Percentiles rank a stretch among this genome's conserved stretches.
phyloP scores from a whole-genome alignment of 2,888 invertebrate genomes.

The Resseliella maxima region DNA sequence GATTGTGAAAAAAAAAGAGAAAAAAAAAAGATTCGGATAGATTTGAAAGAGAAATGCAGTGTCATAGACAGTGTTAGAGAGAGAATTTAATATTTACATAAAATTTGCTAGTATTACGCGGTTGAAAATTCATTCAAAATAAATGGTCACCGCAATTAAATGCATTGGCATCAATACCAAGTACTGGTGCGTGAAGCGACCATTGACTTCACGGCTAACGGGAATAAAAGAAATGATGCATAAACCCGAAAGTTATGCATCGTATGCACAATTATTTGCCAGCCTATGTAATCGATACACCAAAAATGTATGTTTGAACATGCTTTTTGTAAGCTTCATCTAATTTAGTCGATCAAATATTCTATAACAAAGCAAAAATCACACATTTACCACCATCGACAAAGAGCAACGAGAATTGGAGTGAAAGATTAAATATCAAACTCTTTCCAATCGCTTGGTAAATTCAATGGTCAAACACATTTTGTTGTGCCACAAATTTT shows the following conservation, averaged over 20 bases:
- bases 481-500: slow-evolving; percentile 28
- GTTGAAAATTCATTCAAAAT: slow-evolving; percentile 27
- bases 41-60: no score
- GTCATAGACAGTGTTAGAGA: neutral
- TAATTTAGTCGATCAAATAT: neutral
- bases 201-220: neutral
- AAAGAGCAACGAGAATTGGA: no score
- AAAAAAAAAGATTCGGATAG: no score
- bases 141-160: neutral
- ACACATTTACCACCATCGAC: no score
- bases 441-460: neutral
- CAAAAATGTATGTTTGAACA: neutral
- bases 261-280: neutral
- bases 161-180: neutral
- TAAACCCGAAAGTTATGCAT: slow-evolving; percentile 1
- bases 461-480: neutral
- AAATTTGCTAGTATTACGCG: neutral
- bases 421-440: slow-evolving; percentile 43
- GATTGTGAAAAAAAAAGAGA: no score
- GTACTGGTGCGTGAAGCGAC: slow-evolving; percentile 9
- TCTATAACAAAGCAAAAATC: neutral
- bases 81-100: slow-evolving; percentile 23
- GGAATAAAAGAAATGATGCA: slow-evolving; percentile 11
- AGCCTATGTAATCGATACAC: neutral
- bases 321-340: neutral